phyloP scores from a whole-genome alignment of 2,888 invertebrate genomes.

The Drosophila peninsularis region DNA sequence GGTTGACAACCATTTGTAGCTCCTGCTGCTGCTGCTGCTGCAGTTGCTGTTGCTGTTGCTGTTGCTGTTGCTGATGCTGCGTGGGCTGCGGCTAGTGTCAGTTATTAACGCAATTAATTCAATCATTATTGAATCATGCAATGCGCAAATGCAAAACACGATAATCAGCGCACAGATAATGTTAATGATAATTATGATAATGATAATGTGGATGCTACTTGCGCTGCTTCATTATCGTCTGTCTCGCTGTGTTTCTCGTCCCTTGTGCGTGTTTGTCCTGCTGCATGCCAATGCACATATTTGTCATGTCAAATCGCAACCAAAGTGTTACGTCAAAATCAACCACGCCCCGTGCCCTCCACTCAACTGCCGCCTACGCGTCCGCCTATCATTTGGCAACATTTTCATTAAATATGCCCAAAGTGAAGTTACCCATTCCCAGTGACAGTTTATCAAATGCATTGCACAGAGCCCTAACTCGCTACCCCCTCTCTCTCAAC shows the following conservation, averaged over 20 bases:
- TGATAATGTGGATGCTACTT: slow-evolving; percentile 21
- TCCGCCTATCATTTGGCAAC: slow-evolving; percentile 65
- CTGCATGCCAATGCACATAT: slow-evolving; percentile 79
- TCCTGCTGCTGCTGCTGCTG: slow-evolving; percentile 3
- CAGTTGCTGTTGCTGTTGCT: slow-evolving; percentile 7
- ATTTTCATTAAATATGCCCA: slow-evolving; percentile 83
- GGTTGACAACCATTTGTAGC: slow-evolving; percentile 26
- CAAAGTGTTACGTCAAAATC: slow-evolving; percentile 82
- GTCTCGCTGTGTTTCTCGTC: slow-evolving; percentile 24
- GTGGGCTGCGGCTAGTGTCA: slow-evolving; percentile 78
- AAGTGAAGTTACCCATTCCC: slow-evolving; percentile 80
- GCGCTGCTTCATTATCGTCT: slow-evolving; percentile 16
- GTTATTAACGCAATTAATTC: slow-evolving; percentile 85
- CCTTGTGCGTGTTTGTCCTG: slow-evolving; percentile 58
- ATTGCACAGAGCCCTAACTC: slow-evolving; percentile 43
- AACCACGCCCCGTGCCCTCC: slow-evolving; percentile 29
- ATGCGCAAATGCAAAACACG: slow-evolving; percentile 77
- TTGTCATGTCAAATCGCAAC: slow-evolving; percentile 81
- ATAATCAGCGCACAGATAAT: slow-evolving; percentile 58
- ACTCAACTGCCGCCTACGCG: slow-evolving; percentile 5
- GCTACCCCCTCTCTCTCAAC: not conserved
- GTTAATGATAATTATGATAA: slow-evolving; percentile 26
- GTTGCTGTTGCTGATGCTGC: slow-evolving; percentile 1
- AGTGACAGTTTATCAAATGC: slow-evolving; percentile 78
- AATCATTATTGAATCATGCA: slow-evolving; percentile 85